Conservation (phyloP, 1,140 invertebrate genomes). For the Branchinecta lindahli region DNA sequence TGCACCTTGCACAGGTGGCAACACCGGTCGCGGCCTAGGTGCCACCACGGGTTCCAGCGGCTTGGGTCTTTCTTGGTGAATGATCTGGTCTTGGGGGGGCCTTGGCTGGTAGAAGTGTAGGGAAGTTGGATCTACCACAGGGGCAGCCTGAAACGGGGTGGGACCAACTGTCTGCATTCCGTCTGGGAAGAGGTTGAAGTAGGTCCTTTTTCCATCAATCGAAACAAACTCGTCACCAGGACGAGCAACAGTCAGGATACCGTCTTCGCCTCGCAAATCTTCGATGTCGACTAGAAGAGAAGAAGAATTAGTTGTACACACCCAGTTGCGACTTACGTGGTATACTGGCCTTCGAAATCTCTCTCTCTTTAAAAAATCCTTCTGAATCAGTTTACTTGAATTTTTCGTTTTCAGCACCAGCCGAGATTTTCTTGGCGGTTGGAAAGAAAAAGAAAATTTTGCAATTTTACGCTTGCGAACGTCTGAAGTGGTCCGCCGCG, state of each 20-base stretch:
- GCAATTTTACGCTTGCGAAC: not conserved
- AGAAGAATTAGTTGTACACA: not conserved
- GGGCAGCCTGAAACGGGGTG: not conserved
- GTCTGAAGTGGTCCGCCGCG: not conserved
- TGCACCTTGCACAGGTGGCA: too few relatives aligned
- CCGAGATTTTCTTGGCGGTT: slow-evolving; percentile 7
- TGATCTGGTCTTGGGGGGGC: not conserved
- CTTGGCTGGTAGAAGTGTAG: not conserved
- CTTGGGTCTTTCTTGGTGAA: not conserved
- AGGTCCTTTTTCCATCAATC: slow-evolving; percentile 77
- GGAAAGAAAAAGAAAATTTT: not conserved
- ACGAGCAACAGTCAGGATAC: slow-evolving; percentile 34
- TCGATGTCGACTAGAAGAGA: slow-evolving; percentile 25
- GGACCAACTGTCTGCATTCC: slow-evolving; percentile 26
- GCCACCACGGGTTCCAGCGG: too few relatives aligned
- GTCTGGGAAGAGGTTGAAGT: slow-evolving; percentile 57
- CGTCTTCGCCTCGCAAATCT: slow-evolving; percentile 50
- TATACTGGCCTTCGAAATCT: too few relatives aligned
- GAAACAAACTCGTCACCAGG: slow-evolving; percentile 70
- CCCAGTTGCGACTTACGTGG: too few relatives aligned
- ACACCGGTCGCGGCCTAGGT: too few relatives aligned
- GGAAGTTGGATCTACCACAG: not conserved
- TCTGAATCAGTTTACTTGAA: too few relatives aligned
- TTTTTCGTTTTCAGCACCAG: too few relatives aligned
- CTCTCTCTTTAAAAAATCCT: too few relatives aligned